These are phyloP conservation scores for Homarus americanus DNA, from an alignment of 1,140 invertebrate genomes.

Conservation along the genomic window DNA sequence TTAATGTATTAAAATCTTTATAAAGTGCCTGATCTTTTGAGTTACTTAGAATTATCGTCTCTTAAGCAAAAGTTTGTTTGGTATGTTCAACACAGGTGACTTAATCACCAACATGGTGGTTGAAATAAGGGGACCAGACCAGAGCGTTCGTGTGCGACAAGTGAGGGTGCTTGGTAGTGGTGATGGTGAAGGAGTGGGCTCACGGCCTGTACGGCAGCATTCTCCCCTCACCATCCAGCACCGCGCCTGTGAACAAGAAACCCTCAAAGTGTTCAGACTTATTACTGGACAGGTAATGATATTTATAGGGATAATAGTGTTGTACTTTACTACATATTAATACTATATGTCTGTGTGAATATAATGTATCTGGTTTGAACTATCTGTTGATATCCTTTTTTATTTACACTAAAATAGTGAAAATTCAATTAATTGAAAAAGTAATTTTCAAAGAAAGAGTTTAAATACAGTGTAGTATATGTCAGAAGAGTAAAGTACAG, in stretches of 20 bases:
- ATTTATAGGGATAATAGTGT: neutral
- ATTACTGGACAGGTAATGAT: constrained; percentile 90
- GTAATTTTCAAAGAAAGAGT: too few relatives aligned
- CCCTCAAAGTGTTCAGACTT: constrained; percentile 94
- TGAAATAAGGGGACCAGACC: constrained; percentile 94
- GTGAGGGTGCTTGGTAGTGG: constrained; percentile 83
- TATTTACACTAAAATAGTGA: too few relatives aligned
- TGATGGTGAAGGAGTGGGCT: constrained; percentile 79
- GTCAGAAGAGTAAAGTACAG: too few relatives aligned
- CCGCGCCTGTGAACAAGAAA: constrained; percentile 93
- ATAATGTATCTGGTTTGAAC: too few relatives aligned
- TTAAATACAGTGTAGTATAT: too few relatives aligned
- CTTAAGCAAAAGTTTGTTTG: too few relatives aligned
- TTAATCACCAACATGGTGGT: constrained; percentile 78
- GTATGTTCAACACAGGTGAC: constrained; percentile 40
- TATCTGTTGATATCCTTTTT: too few relatives aligned
- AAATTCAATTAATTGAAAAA: too few relatives aligned
- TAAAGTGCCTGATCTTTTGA: too few relatives aligned
- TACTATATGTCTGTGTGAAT: too few relatives aligned
- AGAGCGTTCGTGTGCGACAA: constrained; percentile 92
- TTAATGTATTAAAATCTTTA: too few relatives aligned
- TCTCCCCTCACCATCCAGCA: constrained; percentile 85
- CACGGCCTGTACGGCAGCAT: constrained; percentile 73
- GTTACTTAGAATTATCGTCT: too few relatives aligned
- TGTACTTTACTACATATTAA: neutral